A percentile compares a stretch with the other conserved stretches of the same genome.
phyloP scores from a whole-genome alignment of 1,140 invertebrate genomes.

The Diplogasteroides magnus region DNA sequence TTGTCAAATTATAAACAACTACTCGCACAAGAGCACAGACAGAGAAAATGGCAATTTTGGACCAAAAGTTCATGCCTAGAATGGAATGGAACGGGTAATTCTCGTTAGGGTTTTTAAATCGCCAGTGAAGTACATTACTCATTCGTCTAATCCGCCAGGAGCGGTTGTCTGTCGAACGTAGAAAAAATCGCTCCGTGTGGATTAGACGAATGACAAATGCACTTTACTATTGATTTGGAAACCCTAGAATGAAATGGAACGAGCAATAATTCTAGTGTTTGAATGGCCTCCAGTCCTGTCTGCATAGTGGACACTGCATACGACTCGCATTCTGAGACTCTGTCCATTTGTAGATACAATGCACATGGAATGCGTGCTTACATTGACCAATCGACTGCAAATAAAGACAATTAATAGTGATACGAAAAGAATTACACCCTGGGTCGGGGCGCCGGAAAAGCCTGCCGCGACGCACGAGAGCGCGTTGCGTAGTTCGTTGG shows the following conservation, averaged over 20 bases:
- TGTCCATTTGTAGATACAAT: conserved; percentile 99
- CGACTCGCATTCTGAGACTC: conserved; percentile 77
- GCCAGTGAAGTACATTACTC: neutral
- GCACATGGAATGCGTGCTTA: conserved; percentile 98
- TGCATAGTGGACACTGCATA: conserved; percentile 96
- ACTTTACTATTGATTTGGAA: neutral
- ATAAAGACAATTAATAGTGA: conserved; percentile 32
- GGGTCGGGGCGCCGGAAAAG: too few relatives aligned
- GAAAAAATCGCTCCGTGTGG: too few relatives aligned
- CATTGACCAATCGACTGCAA: conserved; percentile 89
- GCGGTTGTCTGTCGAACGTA: too few relatives aligned
- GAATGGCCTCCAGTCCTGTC: conserved; percentile 94
- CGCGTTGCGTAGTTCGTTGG: conserved; percentile 1
- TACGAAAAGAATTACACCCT: too few relatives aligned
- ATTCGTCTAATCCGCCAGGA: too few relatives aligned
- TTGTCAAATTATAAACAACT: neutral
- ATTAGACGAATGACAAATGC: neutral
- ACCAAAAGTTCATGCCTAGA: neutral
- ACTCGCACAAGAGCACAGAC: neutral
- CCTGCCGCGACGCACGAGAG: too few relatives aligned
- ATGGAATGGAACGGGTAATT: neutral
- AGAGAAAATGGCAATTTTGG: neutral
- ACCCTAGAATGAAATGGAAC: conserved; percentile 5
- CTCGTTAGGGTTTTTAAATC: neutral
- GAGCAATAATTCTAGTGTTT: too few relatives aligned